Conservation (phyloP, 2,888 invertebrate genomes). For the Cheilosia variabilis region DNA sequence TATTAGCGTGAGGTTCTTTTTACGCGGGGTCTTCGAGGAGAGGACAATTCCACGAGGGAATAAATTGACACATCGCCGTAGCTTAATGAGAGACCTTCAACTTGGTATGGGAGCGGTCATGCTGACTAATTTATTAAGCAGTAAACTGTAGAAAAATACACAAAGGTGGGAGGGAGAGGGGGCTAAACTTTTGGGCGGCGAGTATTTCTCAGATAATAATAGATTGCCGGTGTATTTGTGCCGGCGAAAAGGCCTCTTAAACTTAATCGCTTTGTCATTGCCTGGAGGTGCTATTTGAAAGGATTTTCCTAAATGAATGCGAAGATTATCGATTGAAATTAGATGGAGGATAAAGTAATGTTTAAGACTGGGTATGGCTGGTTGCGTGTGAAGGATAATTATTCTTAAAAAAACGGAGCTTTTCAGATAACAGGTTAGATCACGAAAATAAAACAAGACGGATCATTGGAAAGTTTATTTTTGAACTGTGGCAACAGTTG, state of each 20-base stretch:
- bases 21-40: slow-evolving; percentile 2
- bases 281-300: background rate
- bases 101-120: slow-evolving; percentile 33
- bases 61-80: slow-evolving; percentile 55
- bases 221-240: background rate
- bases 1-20: slow-evolving; percentile 22
- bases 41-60: slow-evolving; percentile 27
- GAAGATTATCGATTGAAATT: background rate
- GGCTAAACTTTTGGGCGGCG: background rate
- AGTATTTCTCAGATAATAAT: background rate
- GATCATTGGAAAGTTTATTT: too few relatives aligned
- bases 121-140: slow-evolving; percentile 48
- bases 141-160: slow-evolving; percentile 26
- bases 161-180: background rate
- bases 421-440: too few relatives aligned
- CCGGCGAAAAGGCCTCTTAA: background rate
- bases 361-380: background rate
- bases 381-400: background rate
- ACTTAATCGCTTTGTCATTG: background rate
- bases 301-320: slow-evolving; percentile 4
- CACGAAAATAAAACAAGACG: too few relatives aligned
- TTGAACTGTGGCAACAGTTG: too few relatives aligned
- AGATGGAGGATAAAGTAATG: background rate
- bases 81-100: background rate
- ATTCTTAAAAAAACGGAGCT: too few relatives aligned